phyloP scores from a whole-genome alignment of 2,888 invertebrate species.

The Carabus problematicus region DNA sequence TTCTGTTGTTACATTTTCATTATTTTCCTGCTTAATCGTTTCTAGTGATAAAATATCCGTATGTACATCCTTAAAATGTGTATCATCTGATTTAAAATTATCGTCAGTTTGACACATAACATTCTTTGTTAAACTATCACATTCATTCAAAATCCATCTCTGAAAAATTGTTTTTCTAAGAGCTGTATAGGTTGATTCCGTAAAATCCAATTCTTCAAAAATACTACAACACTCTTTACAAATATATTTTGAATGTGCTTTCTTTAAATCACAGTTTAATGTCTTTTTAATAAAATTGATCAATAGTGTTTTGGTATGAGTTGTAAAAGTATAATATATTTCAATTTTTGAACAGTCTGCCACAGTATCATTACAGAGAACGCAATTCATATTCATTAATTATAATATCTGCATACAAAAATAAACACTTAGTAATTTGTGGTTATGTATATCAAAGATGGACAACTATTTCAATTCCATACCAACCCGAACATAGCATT shows the following conservation, averaged over 20 bases:
- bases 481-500: neutral
- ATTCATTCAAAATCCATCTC: constrained; percentile 42
- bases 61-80: constrained; percentile 19
- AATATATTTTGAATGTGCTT: constrained; percentile 42
- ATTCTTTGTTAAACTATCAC: constrained; percentile 42
- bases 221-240: constrained; percentile 46
- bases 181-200: constrained; percentile 45
- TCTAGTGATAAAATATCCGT: constrained; percentile 27
- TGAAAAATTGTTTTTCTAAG: constrained; percentile 44
- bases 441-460: neutral
- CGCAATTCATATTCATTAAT: constrained; percentile 33
- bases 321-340: constrained; percentile 45
- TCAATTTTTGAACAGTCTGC: constrained; percentile 21
- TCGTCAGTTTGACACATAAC: constrained; percentile 46
- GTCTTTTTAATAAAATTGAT: constrained; percentile 45
- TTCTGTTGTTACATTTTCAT: constrained; percentile 25
- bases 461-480: neutral
- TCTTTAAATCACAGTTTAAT: constrained; percentile 38
- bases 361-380: constrained; percentile 31
- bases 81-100: constrained; percentile 8
- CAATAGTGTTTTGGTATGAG: constrained; percentile 46
- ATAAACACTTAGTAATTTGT: neutral
- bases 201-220: constrained; percentile 46
- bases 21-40: constrained; percentile 38
- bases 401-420: neutral